Conservation (phyloP, 2,888 invertebrate species). For the Drosophila demipolita region DNA sequence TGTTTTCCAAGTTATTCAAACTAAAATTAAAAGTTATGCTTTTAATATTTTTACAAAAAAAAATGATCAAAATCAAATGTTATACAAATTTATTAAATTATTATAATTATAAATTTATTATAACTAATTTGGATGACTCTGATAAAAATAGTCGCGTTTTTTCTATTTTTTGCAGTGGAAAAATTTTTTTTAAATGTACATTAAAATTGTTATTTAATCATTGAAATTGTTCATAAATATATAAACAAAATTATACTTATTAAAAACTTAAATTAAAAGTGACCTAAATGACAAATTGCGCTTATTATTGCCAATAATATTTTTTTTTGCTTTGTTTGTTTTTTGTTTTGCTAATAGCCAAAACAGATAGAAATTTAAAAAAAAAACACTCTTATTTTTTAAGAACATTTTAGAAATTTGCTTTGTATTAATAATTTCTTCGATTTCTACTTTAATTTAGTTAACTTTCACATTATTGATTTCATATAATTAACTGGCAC, state of each 20-base stretch:
- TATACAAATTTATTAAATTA: not conserved
- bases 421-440: not conserved
- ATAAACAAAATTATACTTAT: not conserved
- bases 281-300: not conserved
- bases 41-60: not conserved
- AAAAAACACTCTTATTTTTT: not conserved
- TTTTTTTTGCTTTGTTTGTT: not conserved
- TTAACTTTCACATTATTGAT: not conserved
- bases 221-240: not conserved
- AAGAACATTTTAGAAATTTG: not conserved
- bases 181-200: not conserved
- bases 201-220: not conserved
- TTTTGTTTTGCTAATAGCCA: not conserved
- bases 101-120: not conserved
- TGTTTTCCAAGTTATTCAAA: not conserved
- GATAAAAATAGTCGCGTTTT: not conserved
- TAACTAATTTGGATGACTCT: not conserved
- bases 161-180: fast-evolving
- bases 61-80: not conserved
- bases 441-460: not conserved
- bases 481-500: not conserved
- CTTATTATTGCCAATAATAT: not conserved
- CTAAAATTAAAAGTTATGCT: not conserved
- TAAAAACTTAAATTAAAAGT: not conserved
- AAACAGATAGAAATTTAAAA: not conserved